Percentiles rank a stretch among this genome's conserved stretches.
phyloP scores from a whole-genome alignment of 2,797 vertebrate species.

The Oryzias sinensis region DNA sequence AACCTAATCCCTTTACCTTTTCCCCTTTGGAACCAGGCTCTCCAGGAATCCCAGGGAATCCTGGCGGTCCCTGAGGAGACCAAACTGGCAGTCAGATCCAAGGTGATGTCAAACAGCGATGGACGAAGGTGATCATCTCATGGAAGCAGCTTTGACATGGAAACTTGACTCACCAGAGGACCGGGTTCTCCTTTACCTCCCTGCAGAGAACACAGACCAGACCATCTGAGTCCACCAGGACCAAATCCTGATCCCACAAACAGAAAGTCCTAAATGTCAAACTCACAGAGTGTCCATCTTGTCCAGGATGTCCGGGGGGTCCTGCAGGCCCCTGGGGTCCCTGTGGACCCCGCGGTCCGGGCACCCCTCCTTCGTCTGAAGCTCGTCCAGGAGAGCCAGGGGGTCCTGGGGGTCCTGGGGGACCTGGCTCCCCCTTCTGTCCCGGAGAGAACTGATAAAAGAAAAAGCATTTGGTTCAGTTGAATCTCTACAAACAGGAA shows the following conservation, averaged over 20 bases:
- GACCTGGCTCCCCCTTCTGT: slow-evolving; percentile 70
- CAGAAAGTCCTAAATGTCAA: not conserved
- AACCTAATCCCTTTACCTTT: slow-evolving; percentile 70
- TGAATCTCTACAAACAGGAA: not conserved
- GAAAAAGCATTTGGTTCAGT: not conserved
- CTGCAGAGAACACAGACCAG: slow-evolving; percentile 61
- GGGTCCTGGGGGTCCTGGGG: slow-evolving; percentile 55
- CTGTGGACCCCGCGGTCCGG: slow-evolving; percentile 67
- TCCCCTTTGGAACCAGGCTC: slow-evolving; percentile 78
- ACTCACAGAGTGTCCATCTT: slow-evolving; percentile 73
- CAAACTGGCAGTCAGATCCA: not conserved
- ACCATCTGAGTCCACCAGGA: slow-evolving; percentile 9
- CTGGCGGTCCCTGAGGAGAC: slow-evolving; percentile 71
- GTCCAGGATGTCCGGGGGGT: slow-evolving; percentile 65
- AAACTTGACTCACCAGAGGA: slow-evolving; percentile 66
- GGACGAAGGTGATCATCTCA: not conserved
- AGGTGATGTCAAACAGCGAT: not conserved
- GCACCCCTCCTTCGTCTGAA: slow-evolving; percentile 50
- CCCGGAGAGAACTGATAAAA: slow-evolving; percentile 45
- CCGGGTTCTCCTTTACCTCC: slow-evolving; percentile 74
- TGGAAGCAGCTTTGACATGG: not conserved
- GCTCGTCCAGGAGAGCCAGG: slow-evolving; percentile 58
- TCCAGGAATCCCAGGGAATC: slow-evolving; percentile 79
- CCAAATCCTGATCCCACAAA: not conserved
- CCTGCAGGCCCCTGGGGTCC: slow-evolving; percentile 58